Evolutionary conservation across 2,888 invertebrate genomes (phyloP).

Genomic region (Noctua fimbriata): DNA sequence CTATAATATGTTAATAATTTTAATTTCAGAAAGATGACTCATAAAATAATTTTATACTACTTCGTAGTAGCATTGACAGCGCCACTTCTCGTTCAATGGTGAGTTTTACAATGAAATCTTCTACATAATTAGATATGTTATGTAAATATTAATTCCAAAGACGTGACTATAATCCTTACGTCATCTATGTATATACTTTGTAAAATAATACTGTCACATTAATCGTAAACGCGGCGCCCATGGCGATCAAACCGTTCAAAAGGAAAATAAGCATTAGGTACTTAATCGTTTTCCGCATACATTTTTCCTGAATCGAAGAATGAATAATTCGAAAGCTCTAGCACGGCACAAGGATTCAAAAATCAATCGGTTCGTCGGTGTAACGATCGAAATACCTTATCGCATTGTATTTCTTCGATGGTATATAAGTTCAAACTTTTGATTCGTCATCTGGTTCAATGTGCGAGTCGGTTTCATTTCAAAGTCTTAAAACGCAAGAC

Average conservation of each 20-base stretch:
- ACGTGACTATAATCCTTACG: not conserved
- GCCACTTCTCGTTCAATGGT: constrained; percentile 82
- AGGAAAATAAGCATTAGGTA: not conserved
- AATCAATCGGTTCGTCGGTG: too few species aligned
- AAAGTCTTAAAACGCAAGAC: too few species aligned
- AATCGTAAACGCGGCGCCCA: not conserved
- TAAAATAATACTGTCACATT: not conserved
- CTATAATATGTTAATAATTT: constrained; percentile 50
- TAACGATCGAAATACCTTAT: not conserved
- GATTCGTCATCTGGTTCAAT: not conserved
- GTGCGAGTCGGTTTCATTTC: not conserved
- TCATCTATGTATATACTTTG: constrained; percentile 1
- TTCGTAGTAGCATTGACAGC: constrained; percentile 74
- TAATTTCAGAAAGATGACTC: constrained; percentile 83
- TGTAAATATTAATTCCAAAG: constrained; percentile 11
- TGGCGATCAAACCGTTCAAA: not conserved
- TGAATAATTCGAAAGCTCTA: not conserved
- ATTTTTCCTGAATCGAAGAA: not conserved
- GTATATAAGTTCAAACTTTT: not conserved
- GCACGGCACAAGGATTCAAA: not conserved
- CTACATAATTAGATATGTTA: not conserved
- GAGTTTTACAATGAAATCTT: constrained; percentile 61
- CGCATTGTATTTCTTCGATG: not conserved
- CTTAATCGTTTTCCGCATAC: not conserved
- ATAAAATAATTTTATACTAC: constrained; percentile 73